phyloP scores from a whole-genome alignment of 2,888 invertebrate species.

The Euphydryas editha region DNA sequence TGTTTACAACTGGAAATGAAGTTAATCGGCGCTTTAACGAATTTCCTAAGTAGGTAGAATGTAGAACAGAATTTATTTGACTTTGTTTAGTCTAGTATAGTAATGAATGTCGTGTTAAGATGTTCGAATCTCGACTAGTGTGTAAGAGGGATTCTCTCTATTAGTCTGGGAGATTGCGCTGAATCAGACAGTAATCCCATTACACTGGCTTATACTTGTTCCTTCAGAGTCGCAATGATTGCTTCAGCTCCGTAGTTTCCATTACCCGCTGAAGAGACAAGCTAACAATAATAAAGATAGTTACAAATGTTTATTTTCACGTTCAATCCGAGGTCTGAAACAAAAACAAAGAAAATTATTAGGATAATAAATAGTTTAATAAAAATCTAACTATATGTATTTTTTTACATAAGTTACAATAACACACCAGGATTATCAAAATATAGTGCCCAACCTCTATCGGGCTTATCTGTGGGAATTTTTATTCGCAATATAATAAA shows the following conservation, averaged over 20 bases:
- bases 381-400: too few species aligned
- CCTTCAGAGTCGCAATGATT: conserved; percentile 6
- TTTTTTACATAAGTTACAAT: too few species aligned
- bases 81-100: background rate
- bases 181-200: conserved; percentile 17
- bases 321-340: too few species aligned
- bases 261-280: background rate
- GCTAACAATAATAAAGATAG: background rate
- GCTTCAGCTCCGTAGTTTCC: conserved; percentile 4
- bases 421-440: too few species aligned
- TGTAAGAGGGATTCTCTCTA: background rate
- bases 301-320: too few species aligned
- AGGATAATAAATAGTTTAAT: too few species aligned
- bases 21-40: too few species aligned
- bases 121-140: background rate
- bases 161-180: conserved; percentile 17
- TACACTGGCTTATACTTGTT: conserved; percentile 5
- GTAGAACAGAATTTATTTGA: background rate
- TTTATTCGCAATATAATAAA: too few species aligned
- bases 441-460: too few species aligned
- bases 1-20: too few species aligned
- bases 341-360: too few species aligned
- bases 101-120: background rate
- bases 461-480: too few species aligned
- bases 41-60: background rate